phyloP scores from a whole-genome alignment of 35 echinoderm and acorn worm species.

The Eucidaris tribuloides region DNA sequence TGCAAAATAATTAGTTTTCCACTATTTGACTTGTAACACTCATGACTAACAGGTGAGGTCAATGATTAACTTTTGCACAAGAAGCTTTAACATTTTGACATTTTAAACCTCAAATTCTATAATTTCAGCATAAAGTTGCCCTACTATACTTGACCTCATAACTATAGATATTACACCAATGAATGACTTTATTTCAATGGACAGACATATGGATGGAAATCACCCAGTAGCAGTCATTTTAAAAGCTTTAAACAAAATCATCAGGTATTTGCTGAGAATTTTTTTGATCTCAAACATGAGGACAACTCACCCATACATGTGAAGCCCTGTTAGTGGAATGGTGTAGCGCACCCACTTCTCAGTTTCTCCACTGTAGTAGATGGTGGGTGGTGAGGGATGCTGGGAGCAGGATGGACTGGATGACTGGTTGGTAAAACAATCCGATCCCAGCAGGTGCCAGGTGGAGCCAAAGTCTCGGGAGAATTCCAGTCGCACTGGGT shows the following conservation, averaged over 20 bases:
- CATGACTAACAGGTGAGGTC: too few relatives aligned
- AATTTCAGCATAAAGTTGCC: too few relatives aligned
- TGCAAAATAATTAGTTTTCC: too few relatives aligned
- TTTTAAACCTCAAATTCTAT: too few relatives aligned
- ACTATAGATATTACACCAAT: background rate
- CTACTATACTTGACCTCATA: too few relatives aligned
- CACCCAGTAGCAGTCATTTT: too few relatives aligned
- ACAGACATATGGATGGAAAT: background rate
- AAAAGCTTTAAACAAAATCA: too few relatives aligned
- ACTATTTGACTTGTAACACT: too few relatives aligned
- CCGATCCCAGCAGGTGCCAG: constrained; percentile 70
- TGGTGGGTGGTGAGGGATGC: constrained; percentile 46
- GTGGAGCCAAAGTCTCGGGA: constrained; percentile 64
- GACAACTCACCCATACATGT: constrained; percentile 92
- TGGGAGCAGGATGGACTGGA: constrained; percentile 58
- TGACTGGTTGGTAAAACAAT: constrained; percentile 45
- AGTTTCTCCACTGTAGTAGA: constrained; percentile 74
- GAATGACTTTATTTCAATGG: background rate
- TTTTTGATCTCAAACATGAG: too few relatives aligned
- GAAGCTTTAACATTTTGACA: too few relatives aligned
- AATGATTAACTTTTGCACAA: too few relatives aligned
- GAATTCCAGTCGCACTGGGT: constrained; percentile 59
- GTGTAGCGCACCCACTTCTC: constrained; percentile 60
- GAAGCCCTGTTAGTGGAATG: constrained; percentile 65
- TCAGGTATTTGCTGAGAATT: too few relatives aligned